Evolutionary conservation across 1,140 invertebrate genomes (phyloP).

Genomic region (Myzus persicae): DNA sequence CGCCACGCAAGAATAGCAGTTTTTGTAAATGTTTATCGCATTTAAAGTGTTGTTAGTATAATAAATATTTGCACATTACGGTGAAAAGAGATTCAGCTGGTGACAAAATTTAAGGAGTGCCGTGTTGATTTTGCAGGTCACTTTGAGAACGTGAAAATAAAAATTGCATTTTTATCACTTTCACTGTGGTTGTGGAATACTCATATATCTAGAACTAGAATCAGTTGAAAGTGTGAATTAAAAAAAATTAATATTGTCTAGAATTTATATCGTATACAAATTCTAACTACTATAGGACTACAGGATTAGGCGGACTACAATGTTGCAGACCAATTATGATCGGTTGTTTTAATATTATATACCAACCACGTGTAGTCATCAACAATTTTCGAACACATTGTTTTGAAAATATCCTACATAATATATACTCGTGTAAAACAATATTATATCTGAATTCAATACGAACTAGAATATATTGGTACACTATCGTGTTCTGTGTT

Average conservation of each 20-base stretch:
- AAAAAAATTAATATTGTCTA: background rate
- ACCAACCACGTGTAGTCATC: no score
- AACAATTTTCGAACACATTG: background rate
- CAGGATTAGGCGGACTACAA: no score
- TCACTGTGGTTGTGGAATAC: background rate
- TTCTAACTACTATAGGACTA: no score
- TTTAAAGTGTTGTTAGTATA: background rate
- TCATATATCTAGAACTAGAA: background rate
- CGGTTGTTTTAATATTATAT: no score
- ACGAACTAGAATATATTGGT: background rate
- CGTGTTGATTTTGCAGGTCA: background rate
- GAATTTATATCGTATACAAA: no score
- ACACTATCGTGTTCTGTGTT: background rate
- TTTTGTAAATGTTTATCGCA: background rate
- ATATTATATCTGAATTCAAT: background rate
- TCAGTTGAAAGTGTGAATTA: background rate
- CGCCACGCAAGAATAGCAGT: background rate
- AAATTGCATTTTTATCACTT: background rate
- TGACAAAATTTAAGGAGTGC: background rate
- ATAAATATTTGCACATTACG: background rate
- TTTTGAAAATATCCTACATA: background rate
- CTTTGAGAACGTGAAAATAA: background rate
- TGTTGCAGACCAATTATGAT: no score
- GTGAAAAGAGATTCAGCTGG: background rate
- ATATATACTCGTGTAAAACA: background rate